Base-by-base conservation (phyloP, 1,140 invertebrate species). In the Listronotus oregonensis region DNA sequence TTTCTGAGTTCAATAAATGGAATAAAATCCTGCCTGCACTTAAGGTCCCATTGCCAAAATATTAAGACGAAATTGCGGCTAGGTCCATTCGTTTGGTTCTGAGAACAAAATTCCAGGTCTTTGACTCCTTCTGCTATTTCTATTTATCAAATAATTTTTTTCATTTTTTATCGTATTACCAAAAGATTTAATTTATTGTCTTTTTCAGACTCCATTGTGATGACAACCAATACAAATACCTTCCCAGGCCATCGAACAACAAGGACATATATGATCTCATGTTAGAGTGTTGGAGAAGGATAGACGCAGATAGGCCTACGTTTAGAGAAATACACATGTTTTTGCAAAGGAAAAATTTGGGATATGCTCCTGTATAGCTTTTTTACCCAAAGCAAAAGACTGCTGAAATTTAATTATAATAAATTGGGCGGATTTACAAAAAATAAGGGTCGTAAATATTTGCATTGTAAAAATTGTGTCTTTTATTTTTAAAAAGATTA, bases 311-410 rank as follows among this genome's bases (percentile, higher is more conserved):
- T 43, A 78, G 92, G 62, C 92, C 92, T 1, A 87, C 86, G 27
- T 94, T 94, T 79, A 83, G 87, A 62, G 90, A 93, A 78, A 92
- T 94, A 67, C 88, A 91, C 71, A 84, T 92, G 70, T 93, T 93
- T 77, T 81, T 94, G 50, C 89, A 91, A 74, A 77, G 90, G 43
- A 93, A 92, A 79, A 92, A 91, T 78, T 83, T 91, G 66, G 89
- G 89, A 14, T 91, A 88, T 71, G 84, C 85, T 55, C 86, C 87
- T 32, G 83, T 82, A 9, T 85, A 75, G 70, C 61, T 71, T n/a
- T 27, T 12, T 34, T 58, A 58, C 17, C n/a, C 9, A 46, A 12
- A 11, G 32, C 43, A 18, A 14, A 42, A 39, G 14, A 55, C 32
- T 55, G 18, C 15, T 55, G 39, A 55, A 31, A 3, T 46, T 46